Conservation (phyloP, 2,888 invertebrate genomes). For the Machimus atricapillus region DNA sequence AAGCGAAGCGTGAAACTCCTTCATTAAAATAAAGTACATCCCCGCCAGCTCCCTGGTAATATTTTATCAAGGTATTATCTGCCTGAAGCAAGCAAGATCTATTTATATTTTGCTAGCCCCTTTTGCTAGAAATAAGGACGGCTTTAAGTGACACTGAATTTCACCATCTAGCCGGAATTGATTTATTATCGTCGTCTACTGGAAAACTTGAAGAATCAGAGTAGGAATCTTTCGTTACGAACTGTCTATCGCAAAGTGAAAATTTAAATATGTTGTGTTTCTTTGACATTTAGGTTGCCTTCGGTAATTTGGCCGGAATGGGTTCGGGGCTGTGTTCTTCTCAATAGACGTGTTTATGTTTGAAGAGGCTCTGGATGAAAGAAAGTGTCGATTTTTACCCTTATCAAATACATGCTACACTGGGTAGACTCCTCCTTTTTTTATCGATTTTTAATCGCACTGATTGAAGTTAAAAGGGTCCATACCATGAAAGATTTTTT, state of each 20-base stretch:
- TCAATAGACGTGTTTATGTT: constrained; percentile 14
- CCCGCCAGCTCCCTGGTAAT: background rate
- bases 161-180: background rate
- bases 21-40: constrained; percentile 7
- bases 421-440: background rate
- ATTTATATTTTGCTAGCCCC: background rate
- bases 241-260: background rate
- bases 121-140: background rate
- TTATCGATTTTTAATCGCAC: constrained; percentile 29
- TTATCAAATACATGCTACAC: constrained; percentile 5
- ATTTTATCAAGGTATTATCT: constrained; percentile 21
- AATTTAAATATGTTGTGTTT: constrained; percentile 11
- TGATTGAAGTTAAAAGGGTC: constrained; percentile 10
- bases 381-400: constrained; percentile 1
- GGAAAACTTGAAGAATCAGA: background rate
- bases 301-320: background rate
- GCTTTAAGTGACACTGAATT: constrained; percentile 17
- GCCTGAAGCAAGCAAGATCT: background rate
- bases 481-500: background rate
- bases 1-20: background rate
- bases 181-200: constrained; percentile 8
- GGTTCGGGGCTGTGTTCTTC: background rate
- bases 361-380: background rate
- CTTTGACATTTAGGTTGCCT: background rate
- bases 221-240: background rate